These are phyloP conservation scores for Pentamera pediparva DNA, from an alignment of 53 echinoderm and acorn worm genomes.

Conservation along the genomic window DNA sequence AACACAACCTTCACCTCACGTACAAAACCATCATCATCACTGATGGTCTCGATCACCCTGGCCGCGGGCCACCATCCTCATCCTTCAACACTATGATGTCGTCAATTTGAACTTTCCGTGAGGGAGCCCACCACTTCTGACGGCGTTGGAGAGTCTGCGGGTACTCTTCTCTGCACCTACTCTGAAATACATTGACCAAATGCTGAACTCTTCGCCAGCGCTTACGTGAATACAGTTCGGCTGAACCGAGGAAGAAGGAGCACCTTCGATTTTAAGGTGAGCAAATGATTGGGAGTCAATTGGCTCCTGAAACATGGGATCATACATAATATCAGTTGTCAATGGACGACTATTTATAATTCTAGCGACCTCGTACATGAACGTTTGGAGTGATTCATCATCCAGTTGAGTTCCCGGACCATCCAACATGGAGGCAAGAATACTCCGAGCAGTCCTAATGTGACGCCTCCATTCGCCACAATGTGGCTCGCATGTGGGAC, in stretches of 20 bases:
- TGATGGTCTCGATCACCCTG: neutral
- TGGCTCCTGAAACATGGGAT: neutral
- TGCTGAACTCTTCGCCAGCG: neutral
- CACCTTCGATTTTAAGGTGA: neutral
- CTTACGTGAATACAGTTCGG: neutral
- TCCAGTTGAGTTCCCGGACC: conserved; percentile 39
- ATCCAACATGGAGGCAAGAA: conserved; percentile 25
- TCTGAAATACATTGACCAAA: conserved; percentile 10
- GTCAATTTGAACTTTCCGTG: neutral
- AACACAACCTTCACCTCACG: neutral
- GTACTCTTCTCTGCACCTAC: conserved; percentile 17
- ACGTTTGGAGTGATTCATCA: conserved; percentile 38
- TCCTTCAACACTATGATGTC: conserved; percentile 5
- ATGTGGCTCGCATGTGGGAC: conserved; percentile 46
- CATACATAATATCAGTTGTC: neutral
- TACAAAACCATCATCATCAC: neutral
- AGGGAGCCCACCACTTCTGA: neutral
- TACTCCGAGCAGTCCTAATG: conserved; percentile 34
- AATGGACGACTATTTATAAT: conserved; percentile 41
- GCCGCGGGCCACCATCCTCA: neutral
- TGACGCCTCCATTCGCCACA: conserved; percentile 66
- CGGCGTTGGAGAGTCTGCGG: neutral
- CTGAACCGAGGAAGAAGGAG: neutral
- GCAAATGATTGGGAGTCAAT: neutral
- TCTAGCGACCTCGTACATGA: conserved; percentile 37